phyloP scores from a whole-genome alignment of 2,797 vertebrate genomes.

The Pipistrellus kuhlii region DNA sequence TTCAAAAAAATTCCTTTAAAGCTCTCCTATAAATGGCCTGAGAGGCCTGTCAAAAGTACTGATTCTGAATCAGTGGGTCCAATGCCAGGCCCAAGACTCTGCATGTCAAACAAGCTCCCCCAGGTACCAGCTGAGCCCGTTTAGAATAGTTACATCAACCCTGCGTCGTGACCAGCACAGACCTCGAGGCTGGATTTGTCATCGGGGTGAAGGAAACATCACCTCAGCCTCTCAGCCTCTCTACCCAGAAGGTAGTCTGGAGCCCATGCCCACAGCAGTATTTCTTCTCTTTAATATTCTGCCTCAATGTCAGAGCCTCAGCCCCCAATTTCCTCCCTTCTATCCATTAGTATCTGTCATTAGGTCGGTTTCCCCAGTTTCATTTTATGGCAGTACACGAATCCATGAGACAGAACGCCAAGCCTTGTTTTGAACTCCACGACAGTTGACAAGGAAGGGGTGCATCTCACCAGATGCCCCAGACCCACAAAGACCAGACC shows the following conservation, averaged over 20 bases:
- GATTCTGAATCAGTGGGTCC: neutral
- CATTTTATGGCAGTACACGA: neutral
- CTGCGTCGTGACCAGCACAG: accelerated
- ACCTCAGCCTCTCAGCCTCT: neutral
- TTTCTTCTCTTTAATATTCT: neutral
- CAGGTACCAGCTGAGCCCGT: neutral
- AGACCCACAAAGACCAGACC: neutral
- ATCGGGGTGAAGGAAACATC: neutral
- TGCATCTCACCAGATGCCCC: neutral
- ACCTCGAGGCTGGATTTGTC: neutral
- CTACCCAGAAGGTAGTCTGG: neutral
- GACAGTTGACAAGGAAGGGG: neutral
- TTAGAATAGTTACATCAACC: neutral
- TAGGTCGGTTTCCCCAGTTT: neutral
- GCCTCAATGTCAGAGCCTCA: neutral
- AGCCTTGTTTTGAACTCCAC: neutral
- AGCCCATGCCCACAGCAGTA: too few relatives aligned
- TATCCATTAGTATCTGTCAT: neutral
- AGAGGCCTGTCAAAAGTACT: neutral
- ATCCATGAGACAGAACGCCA: neutral
- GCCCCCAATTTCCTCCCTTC: neutral
- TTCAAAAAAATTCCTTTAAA: neutral
- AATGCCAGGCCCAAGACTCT: neutral
- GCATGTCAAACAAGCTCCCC: neutral
- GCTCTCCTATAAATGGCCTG: neutral